Percentiles rank a stretch among this genome's conserved stretches.
phyloP scores from a whole-genome alignment of 35 echinoderm and acorn worm genomes.

The Lytechinus pictus region DNA sequence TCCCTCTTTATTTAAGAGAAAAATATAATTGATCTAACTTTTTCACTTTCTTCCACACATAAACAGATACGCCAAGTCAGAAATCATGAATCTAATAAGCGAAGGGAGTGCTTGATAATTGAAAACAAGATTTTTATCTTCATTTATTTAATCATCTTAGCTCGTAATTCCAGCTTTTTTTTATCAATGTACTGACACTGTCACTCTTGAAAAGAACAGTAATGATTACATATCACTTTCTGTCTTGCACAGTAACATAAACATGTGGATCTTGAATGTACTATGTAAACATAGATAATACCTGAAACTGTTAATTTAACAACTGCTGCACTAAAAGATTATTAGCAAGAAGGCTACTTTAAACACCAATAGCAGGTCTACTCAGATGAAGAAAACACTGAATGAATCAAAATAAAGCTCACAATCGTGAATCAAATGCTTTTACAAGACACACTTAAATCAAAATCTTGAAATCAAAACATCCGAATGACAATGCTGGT shows the following conservation, averaged over 20 bases:
- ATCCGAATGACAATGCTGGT: not conserved
- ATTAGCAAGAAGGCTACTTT: not conserved
- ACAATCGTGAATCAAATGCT: not conserved
- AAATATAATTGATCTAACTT: not conserved
- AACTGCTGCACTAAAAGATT: not conserved
- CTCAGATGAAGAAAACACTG: not conserved
- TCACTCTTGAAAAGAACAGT: not conserved
- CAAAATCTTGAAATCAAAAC: not conserved
- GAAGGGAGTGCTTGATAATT: not conserved
- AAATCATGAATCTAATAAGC: not conserved
- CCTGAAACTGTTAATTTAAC: not conserved
- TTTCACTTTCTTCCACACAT: not conserved
- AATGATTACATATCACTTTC: not conserved
- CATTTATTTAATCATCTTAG: conserved; percentile 20
- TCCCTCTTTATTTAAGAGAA: too few relatives aligned
- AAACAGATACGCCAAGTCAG: not conserved
- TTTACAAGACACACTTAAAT: not conserved
- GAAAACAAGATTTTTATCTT: conserved; percentile 10
- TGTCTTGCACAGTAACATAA: not conserved
- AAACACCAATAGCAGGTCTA: not conserved
- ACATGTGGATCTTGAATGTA: not conserved
- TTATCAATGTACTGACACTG: not conserved
- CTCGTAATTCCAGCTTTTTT: not conserved
- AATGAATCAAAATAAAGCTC: not conserved
- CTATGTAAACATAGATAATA: not conserved